A percentile compares a stretch with the other conserved stretches of the same genome.
phyloP scores from a whole-genome alignment of 2,888 invertebrate species.

The Amphimallon solstitiale region DNA sequence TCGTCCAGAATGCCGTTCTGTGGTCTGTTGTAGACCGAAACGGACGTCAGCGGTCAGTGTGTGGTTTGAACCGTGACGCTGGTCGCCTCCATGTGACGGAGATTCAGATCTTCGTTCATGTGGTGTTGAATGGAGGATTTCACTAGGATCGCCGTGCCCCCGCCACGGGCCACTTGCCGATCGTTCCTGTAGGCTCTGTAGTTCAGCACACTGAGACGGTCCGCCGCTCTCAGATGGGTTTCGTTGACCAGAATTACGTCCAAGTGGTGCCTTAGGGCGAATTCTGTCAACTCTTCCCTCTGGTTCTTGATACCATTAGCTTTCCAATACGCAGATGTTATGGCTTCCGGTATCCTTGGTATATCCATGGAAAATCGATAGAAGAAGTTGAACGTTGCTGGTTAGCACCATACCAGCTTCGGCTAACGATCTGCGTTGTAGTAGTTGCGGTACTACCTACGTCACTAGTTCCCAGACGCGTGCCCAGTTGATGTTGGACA shows the following conservation, averaged over 20 bases:
- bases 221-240: slow-evolving; percentile 32
- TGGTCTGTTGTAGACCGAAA: slow-evolving; percentile 32
- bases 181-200: slow-evolving; percentile 36
- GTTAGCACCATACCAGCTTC: not conserved
- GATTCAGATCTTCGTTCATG: not conserved
- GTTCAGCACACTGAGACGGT: slow-evolving; percentile 29
- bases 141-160: slow-evolving; percentile 39
- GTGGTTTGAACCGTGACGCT: slow-evolving; percentile 12
- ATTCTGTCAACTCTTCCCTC: slow-evolving; percentile 6
- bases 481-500: not conserved
- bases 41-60: not conserved
- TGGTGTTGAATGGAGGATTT: slow-evolving; percentile 32
- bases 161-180: slow-evolving; percentile 27
- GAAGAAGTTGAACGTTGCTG: not conserved
- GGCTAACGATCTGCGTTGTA: not conserved
- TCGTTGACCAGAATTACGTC: slow-evolving; percentile 40
- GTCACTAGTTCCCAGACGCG: not conserved
- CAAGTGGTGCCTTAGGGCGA: slow-evolving; percentile 23
- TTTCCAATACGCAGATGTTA: not conserved
- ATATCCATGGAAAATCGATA: slow-evolving; percentile 13
- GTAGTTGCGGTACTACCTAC: not conserved
- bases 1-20: not conserved
- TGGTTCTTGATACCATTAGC: not conserved
- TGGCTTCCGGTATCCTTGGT: not conserved
- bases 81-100: slow-evolving; percentile 34